phyloP scores from a whole-genome alignment of 2,113 vertebrate species.

The Ameiurus melas region DNA sequence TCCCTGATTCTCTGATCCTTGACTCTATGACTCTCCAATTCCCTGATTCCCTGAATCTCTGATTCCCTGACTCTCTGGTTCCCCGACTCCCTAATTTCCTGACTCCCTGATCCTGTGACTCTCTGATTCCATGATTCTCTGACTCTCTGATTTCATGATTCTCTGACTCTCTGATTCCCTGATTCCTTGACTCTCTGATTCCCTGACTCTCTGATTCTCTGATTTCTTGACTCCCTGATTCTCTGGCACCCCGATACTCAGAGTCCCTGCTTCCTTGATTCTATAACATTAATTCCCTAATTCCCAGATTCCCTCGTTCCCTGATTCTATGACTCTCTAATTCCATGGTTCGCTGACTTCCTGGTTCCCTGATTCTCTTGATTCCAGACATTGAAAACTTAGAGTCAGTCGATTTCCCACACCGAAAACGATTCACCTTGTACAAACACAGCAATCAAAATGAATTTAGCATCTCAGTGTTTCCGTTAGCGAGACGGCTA shows the following conservation, averaged over 20 bases:
- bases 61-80: not conserved
- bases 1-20: not conserved
- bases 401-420: not conserved
- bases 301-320: no score
- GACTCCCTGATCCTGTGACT: not conserved
- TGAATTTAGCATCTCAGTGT: not conserved
- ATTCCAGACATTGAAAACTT: not conserved
- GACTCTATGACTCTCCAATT: not conserved
- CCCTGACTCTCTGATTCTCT: not conserved
- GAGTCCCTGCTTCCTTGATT: no score
- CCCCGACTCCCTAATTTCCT: accelerated
- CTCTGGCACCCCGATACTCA: no score
- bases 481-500: not conserved
- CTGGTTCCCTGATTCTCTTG: not conserved
- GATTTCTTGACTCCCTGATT: not conserved
- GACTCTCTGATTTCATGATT: not conserved
- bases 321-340: no score
- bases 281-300: no score
- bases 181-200: not conserved
- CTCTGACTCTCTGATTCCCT: not conserved
- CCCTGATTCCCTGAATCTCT: not conserved
- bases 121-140: not conserved
- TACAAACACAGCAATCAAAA: not conserved
- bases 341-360: no score
- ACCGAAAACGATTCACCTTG: not conserved